Evolutionary conservation across 2,113 vertebrate species (phyloP).

Genomic region (Microtus ochrogaster): DNA sequence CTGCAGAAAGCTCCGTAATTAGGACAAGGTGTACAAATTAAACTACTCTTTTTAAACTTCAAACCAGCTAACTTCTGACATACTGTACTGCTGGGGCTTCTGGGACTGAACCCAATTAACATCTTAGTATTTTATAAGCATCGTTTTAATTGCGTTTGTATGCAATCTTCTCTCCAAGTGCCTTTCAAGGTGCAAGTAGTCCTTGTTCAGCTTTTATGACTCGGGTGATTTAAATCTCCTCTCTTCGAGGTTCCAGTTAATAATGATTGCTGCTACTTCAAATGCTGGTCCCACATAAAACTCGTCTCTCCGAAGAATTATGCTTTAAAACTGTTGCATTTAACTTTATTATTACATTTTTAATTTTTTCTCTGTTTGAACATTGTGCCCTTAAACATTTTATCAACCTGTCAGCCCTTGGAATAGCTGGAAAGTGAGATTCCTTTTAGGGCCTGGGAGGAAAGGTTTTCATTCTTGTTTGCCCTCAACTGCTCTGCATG

Average conservation of each 20-base stretch:
- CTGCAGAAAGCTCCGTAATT: constrained; percentile 92
- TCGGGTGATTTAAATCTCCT: constrained; percentile 91
- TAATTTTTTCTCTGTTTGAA: constrained; percentile 87
- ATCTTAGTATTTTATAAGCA: constrained; percentile 94
- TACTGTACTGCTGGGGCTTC: constrained; percentile 92
- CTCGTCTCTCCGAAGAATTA: constrained; percentile 89
- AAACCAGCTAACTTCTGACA: constrained; percentile 93
- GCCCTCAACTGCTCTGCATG: constrained; percentile 7
- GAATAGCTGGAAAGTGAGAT: constrained; percentile 79
- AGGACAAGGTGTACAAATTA: constrained; percentile 94
- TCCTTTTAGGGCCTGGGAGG: constrained; percentile 71
- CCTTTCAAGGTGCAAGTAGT: constrained; percentile 91
- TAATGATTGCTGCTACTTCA: constrained; percentile 89
- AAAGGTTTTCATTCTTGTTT: constrained; percentile 27
- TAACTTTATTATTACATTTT: constrained; percentile 90
- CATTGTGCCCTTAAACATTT: constrained; percentile 85
- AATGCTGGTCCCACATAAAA: constrained; percentile 89
- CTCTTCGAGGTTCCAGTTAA: constrained; percentile 89
- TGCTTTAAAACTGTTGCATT: constrained; percentile 90
- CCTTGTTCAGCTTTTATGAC: constrained; percentile 90
- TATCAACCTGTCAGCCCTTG: constrained; percentile 85
- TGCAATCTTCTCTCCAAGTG: constrained; percentile 91
- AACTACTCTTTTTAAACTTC: constrained; percentile 94
- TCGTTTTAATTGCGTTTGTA: constrained; percentile 93
- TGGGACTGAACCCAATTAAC: constrained; percentile 94